Conservation (phyloP, 2,113 vertebrate species). For the Castor canadensis region DNA sequence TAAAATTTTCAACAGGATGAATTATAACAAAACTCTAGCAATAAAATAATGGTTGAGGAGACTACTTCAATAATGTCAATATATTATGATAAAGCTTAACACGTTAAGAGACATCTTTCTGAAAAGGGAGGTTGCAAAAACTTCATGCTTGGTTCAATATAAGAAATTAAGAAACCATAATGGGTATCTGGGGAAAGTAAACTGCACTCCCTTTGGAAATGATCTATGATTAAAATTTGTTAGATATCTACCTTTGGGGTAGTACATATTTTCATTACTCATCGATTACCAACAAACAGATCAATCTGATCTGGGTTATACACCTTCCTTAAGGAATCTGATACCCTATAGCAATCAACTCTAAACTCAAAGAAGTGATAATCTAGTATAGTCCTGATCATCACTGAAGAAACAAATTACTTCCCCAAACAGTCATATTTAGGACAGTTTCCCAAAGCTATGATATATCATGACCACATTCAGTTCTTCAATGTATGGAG, state of each 20-base stretch:
- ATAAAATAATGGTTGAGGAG: conserved; percentile 27
- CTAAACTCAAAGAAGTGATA: background rate
- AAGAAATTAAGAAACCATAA: conserved; percentile 2
- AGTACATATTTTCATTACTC: background rate
- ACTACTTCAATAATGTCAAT: too few species aligned
- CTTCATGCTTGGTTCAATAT: background rate
- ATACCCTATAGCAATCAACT: background rate
- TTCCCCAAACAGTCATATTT: background rate
- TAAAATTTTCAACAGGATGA: conserved; percentile 42
- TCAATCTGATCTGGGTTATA: background rate
- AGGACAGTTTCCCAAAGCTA: background rate
- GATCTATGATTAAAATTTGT: conserved; percentile 9
- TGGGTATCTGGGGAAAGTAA: background rate
- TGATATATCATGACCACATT: background rate
- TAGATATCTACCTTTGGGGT: background rate
- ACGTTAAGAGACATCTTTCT: conserved; percentile 41
- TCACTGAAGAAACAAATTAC: conserved; percentile 17
- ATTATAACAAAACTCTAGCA: conserved; percentile 36
- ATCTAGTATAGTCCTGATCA: background rate
- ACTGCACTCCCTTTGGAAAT: conserved; percentile 15
- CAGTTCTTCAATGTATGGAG: background rate
- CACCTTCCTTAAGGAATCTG: background rate
- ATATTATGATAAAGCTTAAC: background rate
- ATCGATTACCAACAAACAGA: background rate
- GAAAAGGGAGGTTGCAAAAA: background rate